Evolutionary conservation across 2,797 vertebrate species (phyloP), one percentile per base, ranked within the genome.

Genomic region (Sebastiscus albofasciatus): DNA sequence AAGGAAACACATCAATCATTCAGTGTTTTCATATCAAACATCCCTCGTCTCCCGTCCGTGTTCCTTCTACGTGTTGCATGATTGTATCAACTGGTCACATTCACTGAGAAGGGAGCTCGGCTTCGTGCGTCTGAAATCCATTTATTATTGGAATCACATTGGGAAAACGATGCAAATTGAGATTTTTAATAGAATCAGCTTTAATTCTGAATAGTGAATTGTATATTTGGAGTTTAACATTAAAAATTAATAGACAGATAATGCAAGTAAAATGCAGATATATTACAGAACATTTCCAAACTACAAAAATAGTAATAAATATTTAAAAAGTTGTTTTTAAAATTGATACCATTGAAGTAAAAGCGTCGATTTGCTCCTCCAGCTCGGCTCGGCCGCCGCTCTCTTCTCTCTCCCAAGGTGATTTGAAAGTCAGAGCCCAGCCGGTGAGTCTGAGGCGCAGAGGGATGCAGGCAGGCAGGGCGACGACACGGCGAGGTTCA

Each of bases 381-480:
- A 12, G 67, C 60, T 76, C 75, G 27, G 67, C 60, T 76, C 75
- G 27, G 55, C 22, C 13, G 77, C 67, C 11, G 59, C 65, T 36
- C n/a, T 56, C 39, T 42, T 42, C 14, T 82, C 74, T 42, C 65
- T 76, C 58, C 49, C 87, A 93, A 94, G 90, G 91, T 93, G 91
- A 89, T 82, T 74, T 93, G 83, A 94, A 94, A 90, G 92, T 93
- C 92, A 86, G 72, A 86, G 87, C 85, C 52, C 79, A 90, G 90
- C 70, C 81, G 67, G 85, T 80, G 72, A 84, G 86, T 87, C 86
- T 83, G 83, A 86, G 84, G 78, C 76, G n/a, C 83, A 46, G 82
- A 83, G 72, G 68, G 86, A 85, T 18, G 85, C 81, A 66, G 79
- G 85, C 81, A 60, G 79, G 80, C 27, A 5, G 60, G 54, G 84